Evolutionary conservation across 2,113 vertebrate species (phyloP).

Genomic region (Castor canadensis): DNA sequence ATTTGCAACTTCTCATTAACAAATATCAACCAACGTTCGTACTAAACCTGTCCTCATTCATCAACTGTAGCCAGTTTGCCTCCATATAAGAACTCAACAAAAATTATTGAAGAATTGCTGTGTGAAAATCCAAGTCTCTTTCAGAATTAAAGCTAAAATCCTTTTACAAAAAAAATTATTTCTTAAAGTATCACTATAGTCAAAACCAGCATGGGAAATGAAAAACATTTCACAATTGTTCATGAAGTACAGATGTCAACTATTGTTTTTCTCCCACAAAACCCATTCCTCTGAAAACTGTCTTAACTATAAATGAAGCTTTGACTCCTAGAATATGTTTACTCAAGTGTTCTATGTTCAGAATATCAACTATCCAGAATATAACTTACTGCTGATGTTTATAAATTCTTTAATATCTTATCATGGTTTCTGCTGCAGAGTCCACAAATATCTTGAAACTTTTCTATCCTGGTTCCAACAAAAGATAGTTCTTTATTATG

Average conservation of each 20-base stretch:
- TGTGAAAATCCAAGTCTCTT: not conserved
- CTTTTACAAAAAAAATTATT: not conserved
- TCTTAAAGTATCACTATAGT: not conserved
- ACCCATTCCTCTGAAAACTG: not conserved
- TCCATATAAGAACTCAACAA: not conserved
- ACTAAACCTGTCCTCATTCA: not conserved
- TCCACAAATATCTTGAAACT: not conserved
- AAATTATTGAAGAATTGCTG: too few relatives aligned
- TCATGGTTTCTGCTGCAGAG: not conserved
- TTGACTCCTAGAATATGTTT: not conserved
- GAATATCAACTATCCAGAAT: not conserved
- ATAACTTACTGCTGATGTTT: not conserved
- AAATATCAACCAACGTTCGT: not conserved
- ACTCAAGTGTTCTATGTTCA: not conserved
- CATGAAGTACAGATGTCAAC: not conserved
- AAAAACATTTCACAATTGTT: not conserved
- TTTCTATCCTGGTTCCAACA: not conserved
- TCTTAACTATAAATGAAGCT: not conserved
- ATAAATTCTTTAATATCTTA: not conserved
- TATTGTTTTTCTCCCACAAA: not conserved
- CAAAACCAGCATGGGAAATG: not conserved
- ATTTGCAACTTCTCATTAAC: not conserved
- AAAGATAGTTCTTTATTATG: not conserved
- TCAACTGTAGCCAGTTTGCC: not conserved
- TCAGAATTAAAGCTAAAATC: constrained; percentile 36